Conservation (phyloP, 2,797 vertebrate species). For the Antennarius maculatus region DNA sequence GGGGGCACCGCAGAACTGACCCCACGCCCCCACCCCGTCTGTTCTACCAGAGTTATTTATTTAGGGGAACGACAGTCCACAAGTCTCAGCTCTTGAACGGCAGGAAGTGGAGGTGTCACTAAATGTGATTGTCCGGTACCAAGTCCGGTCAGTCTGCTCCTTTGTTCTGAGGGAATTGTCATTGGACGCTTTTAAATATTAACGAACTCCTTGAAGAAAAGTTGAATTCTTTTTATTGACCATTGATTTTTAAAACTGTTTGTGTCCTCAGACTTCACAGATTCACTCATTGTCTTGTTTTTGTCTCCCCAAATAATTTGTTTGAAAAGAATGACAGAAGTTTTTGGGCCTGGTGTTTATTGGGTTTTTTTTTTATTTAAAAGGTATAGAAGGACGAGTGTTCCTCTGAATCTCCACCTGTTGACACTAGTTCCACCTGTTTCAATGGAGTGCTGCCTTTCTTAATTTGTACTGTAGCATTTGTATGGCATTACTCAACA, state of each 20-base stretch:
- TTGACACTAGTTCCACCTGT: neutral
- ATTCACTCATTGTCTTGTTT: slow-evolving; percentile 8
- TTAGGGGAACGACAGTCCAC: slow-evolving; percentile 34
- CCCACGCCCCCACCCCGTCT: slow-evolving; percentile 29
- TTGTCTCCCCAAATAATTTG: slow-evolving; percentile 31
- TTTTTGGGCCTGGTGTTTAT: slow-evolving; percentile 28
- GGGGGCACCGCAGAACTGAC: slow-evolving; percentile 23
- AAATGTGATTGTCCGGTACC: slow-evolving; percentile 23
- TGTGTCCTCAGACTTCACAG: neutral
- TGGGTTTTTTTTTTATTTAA: slow-evolving; percentile 46
- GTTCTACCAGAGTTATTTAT: slow-evolving; percentile 19
- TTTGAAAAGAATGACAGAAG: slow-evolving; percentile 39
- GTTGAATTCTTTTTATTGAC: slow-evolving; percentile 18
- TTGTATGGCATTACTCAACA: slow-evolving; percentile 40
- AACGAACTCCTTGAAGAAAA: neutral
- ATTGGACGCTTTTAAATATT: slow-evolving; percentile 46
- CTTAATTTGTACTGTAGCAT: slow-evolving; percentile 29
- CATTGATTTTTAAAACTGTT: slow-evolving; percentile 9
- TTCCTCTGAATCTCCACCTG: slow-evolving; percentile 18
- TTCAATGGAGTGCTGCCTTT: neutral
- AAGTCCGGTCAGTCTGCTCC: slow-evolving; percentile 28
- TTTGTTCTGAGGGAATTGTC: slow-evolving; percentile 28
- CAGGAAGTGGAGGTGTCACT: slow-evolving; percentile 23
- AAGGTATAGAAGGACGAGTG: slow-evolving; percentile 25
- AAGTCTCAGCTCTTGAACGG: slow-evolving; percentile 16